A percentile compares a stretch with the other conserved stretches of the same genome.
phyloP scores from a whole-genome alignment of 2,888 invertebrate genomes.

The Gari tellinella region DNA sequence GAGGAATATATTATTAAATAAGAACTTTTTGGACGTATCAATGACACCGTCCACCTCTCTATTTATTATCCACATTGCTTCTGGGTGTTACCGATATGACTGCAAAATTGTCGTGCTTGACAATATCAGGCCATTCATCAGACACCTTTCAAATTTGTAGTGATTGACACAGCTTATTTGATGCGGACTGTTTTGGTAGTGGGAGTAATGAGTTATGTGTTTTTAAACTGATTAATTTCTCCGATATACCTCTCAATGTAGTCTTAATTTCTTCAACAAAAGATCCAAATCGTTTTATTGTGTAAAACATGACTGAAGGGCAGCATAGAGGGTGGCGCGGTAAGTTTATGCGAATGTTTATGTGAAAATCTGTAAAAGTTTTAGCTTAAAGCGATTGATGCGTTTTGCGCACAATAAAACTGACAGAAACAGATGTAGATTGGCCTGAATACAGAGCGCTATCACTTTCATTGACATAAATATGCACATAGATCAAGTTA shows the following conservation, averaged over 20 bases:
- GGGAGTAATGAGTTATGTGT: constrained; percentile 45
- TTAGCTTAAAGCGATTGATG: constrained; percentile 12
- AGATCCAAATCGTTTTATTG: constrained; percentile 38
- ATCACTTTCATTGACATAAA: not conserved
- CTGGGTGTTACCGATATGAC: constrained; percentile 31
- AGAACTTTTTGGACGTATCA: constrained; percentile 25
- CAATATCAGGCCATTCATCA: constrained; percentile 45
- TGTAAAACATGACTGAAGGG: constrained; percentile 13
- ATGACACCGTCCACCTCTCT: constrained; percentile 10
- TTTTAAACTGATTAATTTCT: constrained; percentile 52
- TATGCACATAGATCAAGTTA: constrained; percentile 18
- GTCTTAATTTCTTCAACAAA: constrained; percentile 14
- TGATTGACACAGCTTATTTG: constrained; percentile 45
- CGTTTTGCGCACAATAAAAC: constrained; percentile 15
- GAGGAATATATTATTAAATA: constrained; percentile 12
- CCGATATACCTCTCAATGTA: constrained; percentile 6
- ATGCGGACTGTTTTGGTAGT: too few species aligned
- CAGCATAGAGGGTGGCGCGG: not conserved
- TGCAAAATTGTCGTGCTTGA: constrained; percentile 30
- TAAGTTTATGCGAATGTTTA: not conserved
- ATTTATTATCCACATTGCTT: not conserved
- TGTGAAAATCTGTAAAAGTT: constrained; percentile 1
- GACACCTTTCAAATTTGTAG: constrained; percentile 39
- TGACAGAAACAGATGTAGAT: constrained; percentile 25
- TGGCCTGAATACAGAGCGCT: not conserved